phyloP scores from a whole-genome alignment of 2,113 vertebrate genomes.

The Anolis carolinensis region DNA sequence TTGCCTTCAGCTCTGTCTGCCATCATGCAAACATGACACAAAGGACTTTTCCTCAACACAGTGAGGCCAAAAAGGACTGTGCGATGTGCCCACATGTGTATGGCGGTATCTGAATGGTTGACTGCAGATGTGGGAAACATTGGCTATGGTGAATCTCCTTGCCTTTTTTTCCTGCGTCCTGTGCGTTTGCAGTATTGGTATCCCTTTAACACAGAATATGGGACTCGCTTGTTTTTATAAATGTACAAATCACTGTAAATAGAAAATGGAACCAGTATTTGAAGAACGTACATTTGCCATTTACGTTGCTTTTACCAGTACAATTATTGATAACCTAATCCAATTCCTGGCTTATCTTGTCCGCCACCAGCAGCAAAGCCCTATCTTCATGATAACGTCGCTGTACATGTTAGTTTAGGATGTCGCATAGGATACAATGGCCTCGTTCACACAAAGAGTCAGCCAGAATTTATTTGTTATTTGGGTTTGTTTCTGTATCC shows the following conservation, averaged over 20 bases:
- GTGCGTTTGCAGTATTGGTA: slow-evolving; percentile 76
- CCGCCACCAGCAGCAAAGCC: too few species aligned
- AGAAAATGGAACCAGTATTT: slow-evolving; percentile 71
- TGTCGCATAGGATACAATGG: slow-evolving; percentile 32
- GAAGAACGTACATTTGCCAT: slow-evolving; percentile 46
- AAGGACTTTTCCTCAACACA: slow-evolving; percentile 66
- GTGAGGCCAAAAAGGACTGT: slow-evolving; percentile 61
- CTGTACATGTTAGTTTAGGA: slow-evolving; percentile 67
- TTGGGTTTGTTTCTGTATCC: too few species aligned
- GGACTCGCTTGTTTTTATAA: slow-evolving; percentile 69
- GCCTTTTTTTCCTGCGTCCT: slow-evolving; percentile 56
- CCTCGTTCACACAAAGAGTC: not conserved
- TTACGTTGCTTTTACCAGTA: slow-evolving; percentile 51
- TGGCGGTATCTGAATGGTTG: slow-evolving; percentile 62
- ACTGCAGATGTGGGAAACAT: slow-evolving; percentile 74
- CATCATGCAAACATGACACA: slow-evolving; percentile 64
- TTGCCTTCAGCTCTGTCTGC: slow-evolving; percentile 60
- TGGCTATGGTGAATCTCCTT: slow-evolving; percentile 57
- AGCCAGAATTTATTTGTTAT: not conserved
- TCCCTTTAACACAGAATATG: slow-evolving; percentile 60
- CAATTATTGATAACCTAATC: slow-evolving; percentile 26
- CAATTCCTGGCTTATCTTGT: not conserved
- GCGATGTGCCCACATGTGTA: slow-evolving; percentile 47
- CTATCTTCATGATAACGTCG: too few species aligned
- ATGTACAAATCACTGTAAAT: slow-evolving; percentile 75